Base-by-base conservation (phyloP, 2,797 vertebrate species). In the Leptoclinus maculatus region DNA sequence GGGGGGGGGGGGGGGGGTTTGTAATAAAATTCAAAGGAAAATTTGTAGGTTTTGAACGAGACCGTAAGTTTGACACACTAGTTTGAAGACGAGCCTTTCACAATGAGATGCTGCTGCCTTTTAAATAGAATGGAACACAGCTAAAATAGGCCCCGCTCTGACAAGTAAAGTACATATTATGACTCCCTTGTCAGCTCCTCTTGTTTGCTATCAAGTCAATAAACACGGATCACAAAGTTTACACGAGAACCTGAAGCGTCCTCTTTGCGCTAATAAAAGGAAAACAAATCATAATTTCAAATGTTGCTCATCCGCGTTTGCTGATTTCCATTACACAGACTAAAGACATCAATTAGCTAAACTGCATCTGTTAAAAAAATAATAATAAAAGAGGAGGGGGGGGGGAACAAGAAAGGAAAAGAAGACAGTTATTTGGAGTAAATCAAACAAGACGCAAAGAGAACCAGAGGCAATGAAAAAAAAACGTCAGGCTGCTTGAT, bases 151-250 rank as follows among this genome's bases (percentile, higher is more conserved):
- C 63, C 76, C 43, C 63, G 7, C 43, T 70, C 58, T 25, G 73
- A 73, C 69, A 87, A 85, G 76, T 85, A 57, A 91, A 90, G 79
- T n/a, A 74, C 79, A 83, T 66, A 79, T 82, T 81, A 73, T 17
- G 80, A 84, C 80, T 80, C 79, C 69, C 67, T 71, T 91, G 90
- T 93, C 91, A 85, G 85, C 79, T 69, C 71, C 56, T 84, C 87
- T 89, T 84, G 88, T 92, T 91, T 62, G 60, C 82, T 53, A 88
- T 93, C 85, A 91, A 91, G 86, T 87, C 90, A 88, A 90, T 92
- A 92, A 93, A 88, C 91, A 88, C 68, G 75, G 91, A 92, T 93
- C 91, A 92, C 81, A 92, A 89, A 84, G 89, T 78, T 62, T 88
- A 92, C 91, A 90, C 32, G 84, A 77, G 81, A 92, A 87, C 82